phyloP scores from a whole-genome alignment of 2,113 vertebrate genomes.

The Xenopus tropicalis region UCB_Xtro_10.0 CM004444.2:84790501-84791000 shows the following conservation, averaged over 20 bases:
- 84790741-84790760: neutral
- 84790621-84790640: slow-evolving; percentile 5
- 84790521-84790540: too few species aligned
- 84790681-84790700: neutral
- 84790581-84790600: neutral
- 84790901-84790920: too few species aligned
- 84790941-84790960: too few species aligned
- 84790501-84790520: neutral
- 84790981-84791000: too few species aligned
- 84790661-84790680: neutral
- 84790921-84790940: too few species aligned
- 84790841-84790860: too few species aligned
- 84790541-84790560: too few species aligned
- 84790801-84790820: neutral
- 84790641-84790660: neutral
- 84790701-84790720: slow-evolving; percentile 5
- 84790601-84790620: slow-evolving; percentile 7
- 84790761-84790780: neutral
- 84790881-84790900: too few species aligned
- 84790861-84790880: too few species aligned
- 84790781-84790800: neutral
- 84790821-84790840: too few species aligned
- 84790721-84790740: neutral
- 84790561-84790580: neutral
- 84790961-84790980: too few species aligned